These are phyloP conservation scores for Synergus umbraculus DNA, from an alignment of 2,888 invertebrate genomes.

Conservation along the genomic window DNA sequence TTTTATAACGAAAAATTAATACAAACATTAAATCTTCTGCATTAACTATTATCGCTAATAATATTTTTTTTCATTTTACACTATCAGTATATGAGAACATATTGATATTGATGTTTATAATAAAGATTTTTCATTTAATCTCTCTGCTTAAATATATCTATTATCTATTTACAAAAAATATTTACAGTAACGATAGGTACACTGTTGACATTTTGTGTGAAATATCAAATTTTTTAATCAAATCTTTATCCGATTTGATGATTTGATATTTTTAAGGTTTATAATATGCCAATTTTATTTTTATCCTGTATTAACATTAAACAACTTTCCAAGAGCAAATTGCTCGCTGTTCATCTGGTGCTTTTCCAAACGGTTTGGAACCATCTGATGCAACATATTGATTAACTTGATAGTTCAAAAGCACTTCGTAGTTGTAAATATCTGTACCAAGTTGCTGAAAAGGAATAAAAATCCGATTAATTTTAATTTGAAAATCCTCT, in stretches of 20 bases:
- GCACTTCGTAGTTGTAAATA: conserved; percentile 87
- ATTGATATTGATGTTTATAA: background rate
- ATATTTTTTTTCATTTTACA: background rate
- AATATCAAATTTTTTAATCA: conserved; percentile 22
- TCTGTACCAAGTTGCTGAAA: conserved; percentile 89
- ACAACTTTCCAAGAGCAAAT: conserved; percentile 88
- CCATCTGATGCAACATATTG: conserved; percentile 86
- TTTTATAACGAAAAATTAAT: background rate
- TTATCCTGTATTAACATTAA: conserved; percentile 44
- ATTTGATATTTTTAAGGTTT: background rate
- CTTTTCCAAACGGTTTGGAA: conserved; percentile 85
- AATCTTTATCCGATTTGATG: too few species aligned
- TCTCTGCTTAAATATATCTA: background rate
- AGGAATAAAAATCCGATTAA: conserved; percentile 40
- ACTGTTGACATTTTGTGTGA: background rate
- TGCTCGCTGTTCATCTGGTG: conserved; percentile 87
- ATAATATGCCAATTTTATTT: conserved; percentile 1
- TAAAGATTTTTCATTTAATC: background rate
- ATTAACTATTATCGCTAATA: background rate
- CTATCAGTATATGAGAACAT: background rate
- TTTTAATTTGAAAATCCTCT: background rate
- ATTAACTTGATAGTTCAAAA: conserved; percentile 90
- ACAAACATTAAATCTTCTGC: background rate
- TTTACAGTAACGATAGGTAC: conserved; percentile 21
- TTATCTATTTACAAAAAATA: conserved; percentile 38